Base-by-base conservation (phyloP, 1,140 invertebrate species). In the Euwallacea similis region DNA sequence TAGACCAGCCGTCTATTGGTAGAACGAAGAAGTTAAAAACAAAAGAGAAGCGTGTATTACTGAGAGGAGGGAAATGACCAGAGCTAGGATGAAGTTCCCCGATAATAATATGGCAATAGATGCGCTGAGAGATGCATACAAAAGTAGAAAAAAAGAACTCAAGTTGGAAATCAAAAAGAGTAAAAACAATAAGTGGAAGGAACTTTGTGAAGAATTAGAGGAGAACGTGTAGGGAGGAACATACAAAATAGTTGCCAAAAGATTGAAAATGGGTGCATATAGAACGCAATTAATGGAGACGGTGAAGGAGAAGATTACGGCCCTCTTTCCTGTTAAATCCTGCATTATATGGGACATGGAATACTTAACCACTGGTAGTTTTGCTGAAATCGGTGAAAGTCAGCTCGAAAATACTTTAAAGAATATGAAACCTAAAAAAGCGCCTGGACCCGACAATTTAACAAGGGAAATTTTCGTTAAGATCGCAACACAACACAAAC, bases 371-470 rank as follows among this genome's bases (percentile, higher is more conserved):
- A 46, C 7, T 46, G 11, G 7, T 46, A 11, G 11, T 7, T 7
- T 55, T 7, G 8, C 53, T 9, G 15, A 7, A 7, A 11, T 55
- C 13, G 15, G 7, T 7, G 53, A 55, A 15, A 13, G 21, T 4
- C 55, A 68, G 21, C 4, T 68, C 7, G 21, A 13, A 13, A 13
- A 6, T 9, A 43, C 54, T 13, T 16, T 11, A 3, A 16, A n/a
- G 7, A 58, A 44, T 15, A 42, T 62, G 50, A 59, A 68, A 68
- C 58, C 41, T 13, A 63, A 56, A 44, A 69, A 62, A 61, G 68
- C 68, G 7, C 68, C 68, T 15, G 68, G 68, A 11, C 46, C 46
- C 11, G 44, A 62, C 60, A n/a, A 16, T 7, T 62, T 62, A 6
- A n/a, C 46, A n/a, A 15, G 55, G 8, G 66, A 68, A 43, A n/a